Evolutionary conservation across 2,797 vertebrate genomes (phyloP), one percentile per base, ranked within the genome.

Genomic region (Steatocranus sp.): DNA sequence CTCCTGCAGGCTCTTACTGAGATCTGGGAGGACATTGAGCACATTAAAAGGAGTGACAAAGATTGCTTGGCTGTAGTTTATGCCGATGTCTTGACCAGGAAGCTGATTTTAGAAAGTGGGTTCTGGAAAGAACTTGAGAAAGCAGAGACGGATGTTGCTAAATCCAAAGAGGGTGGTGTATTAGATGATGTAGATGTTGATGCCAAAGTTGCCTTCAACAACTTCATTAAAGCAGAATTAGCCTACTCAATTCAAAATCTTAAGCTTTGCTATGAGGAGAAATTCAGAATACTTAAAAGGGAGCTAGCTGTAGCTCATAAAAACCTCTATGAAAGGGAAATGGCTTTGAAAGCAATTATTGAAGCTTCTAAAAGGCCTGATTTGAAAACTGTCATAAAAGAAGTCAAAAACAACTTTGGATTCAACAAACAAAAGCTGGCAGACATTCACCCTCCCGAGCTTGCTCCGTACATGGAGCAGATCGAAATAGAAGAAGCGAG

Each of bases 71-170:
- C 96, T 2, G 41, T 92, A 7, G 89, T 96, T 83, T 96, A 98
- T 70, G 97, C 96, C 25, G 94, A 97, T 0, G 15, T 96, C 81
- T 96, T 98, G 88, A 97, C 97, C 53, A 97, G 95, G 88, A 99
- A 99, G 91, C 91, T 99, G 53, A 94, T 97, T 91, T 93, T 98
- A 51, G 98, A 99, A 86, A 96, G 96, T 53, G 94, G 95, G 9
- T 98, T 99, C 89, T 97, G 97, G 97, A 96, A 95, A 86, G 97
- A 97, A 77, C 93, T 98, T 5, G 96, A 97, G 82, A 96, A 96
- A 56, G 91, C 97, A 38, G 95, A 96, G 77, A 89, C 87, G 0
- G 89, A 93, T 27, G 54, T 79, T 12, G 73, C 87, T 32, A 76
- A 91, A 78, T 70, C 86, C 56, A 93, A 81, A 83, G 89, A 86